phyloP scores from a whole-genome alignment of 2,888 invertebrate genomes.

The Pyrocoelia pectoralis region DNA sequence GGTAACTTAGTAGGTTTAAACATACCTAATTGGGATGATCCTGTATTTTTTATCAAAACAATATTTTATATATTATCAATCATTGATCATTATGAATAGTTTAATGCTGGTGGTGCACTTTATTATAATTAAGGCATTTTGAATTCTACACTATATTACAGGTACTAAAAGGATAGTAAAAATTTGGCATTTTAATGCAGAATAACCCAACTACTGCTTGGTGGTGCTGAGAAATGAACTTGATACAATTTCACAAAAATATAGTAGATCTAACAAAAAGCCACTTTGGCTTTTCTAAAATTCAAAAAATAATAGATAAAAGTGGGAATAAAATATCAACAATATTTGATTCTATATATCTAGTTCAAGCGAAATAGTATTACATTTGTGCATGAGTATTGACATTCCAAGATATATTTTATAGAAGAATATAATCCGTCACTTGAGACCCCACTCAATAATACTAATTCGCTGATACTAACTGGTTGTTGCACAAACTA shows the following conservation, averaged over 20 bases:
- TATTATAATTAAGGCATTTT: too few species aligned
- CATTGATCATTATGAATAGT: too few species aligned
- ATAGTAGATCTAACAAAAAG: not conserved
- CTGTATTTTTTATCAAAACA: too few species aligned
- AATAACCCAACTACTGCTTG: not conserved
- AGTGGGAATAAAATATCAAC: not conserved
- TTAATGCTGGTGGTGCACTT: too few species aligned
- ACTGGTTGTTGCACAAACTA: too few species aligned
- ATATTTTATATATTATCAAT: too few species aligned
- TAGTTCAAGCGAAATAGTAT: too few species aligned
- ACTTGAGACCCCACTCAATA: too few species aligned
- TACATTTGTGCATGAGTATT: too few species aligned
- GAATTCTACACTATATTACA: not conserved
- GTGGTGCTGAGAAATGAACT: not conserved
- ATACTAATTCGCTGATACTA: too few species aligned
- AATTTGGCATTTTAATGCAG: not conserved
- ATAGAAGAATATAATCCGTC: too few species aligned
- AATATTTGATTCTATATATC: not conserved
- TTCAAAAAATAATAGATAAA: not conserved
- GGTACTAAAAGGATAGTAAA: not conserved
- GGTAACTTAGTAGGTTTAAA: not conserved
- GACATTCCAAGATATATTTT: too few species aligned
- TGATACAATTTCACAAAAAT: slow-evolving; percentile 1
- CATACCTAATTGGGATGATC: not conserved
- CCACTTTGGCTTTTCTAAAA: not conserved